A percentile compares a stretch with the other conserved stretches of the same genome.
Evolutionary conservation across 1,140 invertebrate species (phyloP).

Genomic region (Lordiphosa clarofinis): DNA sequence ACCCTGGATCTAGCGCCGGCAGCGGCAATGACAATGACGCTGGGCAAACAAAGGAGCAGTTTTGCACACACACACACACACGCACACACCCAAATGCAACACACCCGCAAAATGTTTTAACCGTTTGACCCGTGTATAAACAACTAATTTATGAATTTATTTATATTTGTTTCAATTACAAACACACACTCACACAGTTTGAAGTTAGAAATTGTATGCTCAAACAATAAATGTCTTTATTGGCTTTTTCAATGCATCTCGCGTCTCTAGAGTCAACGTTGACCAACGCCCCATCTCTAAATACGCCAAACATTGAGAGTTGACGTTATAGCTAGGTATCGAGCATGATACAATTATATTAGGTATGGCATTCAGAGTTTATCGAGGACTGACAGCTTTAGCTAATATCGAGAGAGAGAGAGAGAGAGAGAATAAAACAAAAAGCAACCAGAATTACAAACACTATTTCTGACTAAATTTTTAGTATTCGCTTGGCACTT

Average conservation of each 20-base stretch:
- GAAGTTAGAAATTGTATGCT: not conserved
- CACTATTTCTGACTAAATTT: too few relatives aligned
- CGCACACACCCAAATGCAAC: constrained; percentile 29
- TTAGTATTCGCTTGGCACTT: too few relatives aligned
- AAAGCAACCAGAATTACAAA: too few relatives aligned
- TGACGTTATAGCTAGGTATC: too few relatives aligned
- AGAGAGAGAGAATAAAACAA: too few relatives aligned
- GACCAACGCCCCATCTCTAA: too few relatives aligned
- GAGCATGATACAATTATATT: too few relatives aligned
- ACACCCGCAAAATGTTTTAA: constrained; percentile 15
- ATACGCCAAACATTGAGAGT: not conserved
- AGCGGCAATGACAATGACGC: constrained; percentile 53
- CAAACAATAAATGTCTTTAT: constrained; percentile 13
- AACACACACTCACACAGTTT: constrained; percentile 29
- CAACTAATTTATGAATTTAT: constrained; percentile 17
- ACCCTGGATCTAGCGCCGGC: constrained; percentile 60
- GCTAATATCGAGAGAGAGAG: too few relatives aligned
- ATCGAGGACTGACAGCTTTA: too few relatives aligned
- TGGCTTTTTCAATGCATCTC: too few relatives aligned
- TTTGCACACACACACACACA: constrained; percentile 32
- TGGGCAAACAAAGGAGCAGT: constrained; percentile 73
- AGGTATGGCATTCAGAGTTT: too few relatives aligned
- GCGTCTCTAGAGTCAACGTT: constrained; percentile 1
- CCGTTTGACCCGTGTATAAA: not conserved
- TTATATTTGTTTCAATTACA: constrained; percentile 12